Evolutionary conservation across 2,797 vertebrate species (phyloP), one percentile per base, ranked within the genome.

Genomic region (Sebastes cheni): DNA sequence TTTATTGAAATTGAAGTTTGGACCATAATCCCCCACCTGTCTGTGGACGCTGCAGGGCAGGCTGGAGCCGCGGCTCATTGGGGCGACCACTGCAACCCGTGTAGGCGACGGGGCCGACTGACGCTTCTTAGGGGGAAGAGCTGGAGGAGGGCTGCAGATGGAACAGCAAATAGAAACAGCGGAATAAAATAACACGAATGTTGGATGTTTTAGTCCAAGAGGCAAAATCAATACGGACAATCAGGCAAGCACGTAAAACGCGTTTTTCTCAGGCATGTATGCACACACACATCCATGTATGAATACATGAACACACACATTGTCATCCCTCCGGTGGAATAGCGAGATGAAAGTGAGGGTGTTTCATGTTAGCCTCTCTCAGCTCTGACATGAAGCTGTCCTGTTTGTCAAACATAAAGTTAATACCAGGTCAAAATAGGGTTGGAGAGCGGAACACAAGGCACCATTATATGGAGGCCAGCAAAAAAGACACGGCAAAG

Each of bases 71-170:
- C 98, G 96, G 82, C 97, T 99, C 97, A 99, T 99, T 6, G 98
- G 98, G 13, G 98, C 97, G 14, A 99, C 98, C 3, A 99, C 96
- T 0, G 98, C 98, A 71, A 99, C 97, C 14, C 98, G 96, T 2
- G 98, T 99, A 0, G 98, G 98, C n/a, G 98, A 99, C 2, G 97
- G 96, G 0, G 97, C 97, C 0, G 98, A 99, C 94, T 99, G 98
- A 1, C 98, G 96, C 75, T 99, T 99, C 93, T 99, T 99, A 23
- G 98, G 98, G 4, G 98, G 98, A 79, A 99, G 80, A 7, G 98
- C 97, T 39, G 98, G 98, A 20, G 97, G 97, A 81, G 97, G 97
- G 86, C 96, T 97, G 89, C 67, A 3, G 46, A 71, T 2, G 59
- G 67, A 88, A 39, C 22, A 12, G 55, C 9, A 66, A 67, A 88